Percentiles rank a stretch among this genome's conserved stretches.
These are phyloP conservation scores for Myripristis jacobus DNA, from an alignment of 2,797 vertebrate species.

Conservation along the genomic window DNA sequence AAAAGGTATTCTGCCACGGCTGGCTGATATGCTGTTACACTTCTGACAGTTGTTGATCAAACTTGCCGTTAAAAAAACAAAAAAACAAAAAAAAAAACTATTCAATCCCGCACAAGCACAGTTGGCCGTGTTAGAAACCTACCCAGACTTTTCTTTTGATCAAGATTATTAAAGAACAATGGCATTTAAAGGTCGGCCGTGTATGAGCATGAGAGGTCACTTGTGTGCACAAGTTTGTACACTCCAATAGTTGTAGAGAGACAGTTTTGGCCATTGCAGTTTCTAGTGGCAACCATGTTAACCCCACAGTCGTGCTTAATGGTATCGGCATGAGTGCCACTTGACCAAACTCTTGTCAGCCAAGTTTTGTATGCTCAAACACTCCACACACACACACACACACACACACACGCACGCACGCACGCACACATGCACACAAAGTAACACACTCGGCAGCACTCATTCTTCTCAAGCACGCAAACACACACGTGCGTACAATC, in stretches of 20 bases:
- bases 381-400: constrained; percentile 42
- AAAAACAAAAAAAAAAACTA: constrained; percentile 3
- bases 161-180: constrained; percentile 37
- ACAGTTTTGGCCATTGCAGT: constrained; percentile 11
- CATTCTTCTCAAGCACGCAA: not conserved
- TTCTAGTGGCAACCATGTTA: constrained; percentile 57
- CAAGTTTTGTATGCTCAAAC: constrained; percentile 47
- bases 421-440: no score
- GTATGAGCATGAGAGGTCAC: constrained; percentile 65
- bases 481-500: constrained; percentile 8
- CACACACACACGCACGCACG: no score
- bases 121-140: constrained; percentile 51
- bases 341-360: constrained; percentile 47
- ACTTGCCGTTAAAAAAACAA: constrained; percentile 20
- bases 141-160: constrained; percentile 50
- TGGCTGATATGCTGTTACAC: constrained; percentile 54
- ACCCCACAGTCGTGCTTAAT: constrained; percentile 34
- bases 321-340: constrained; percentile 64
- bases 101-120: constrained; percentile 61
- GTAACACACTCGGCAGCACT: constrained; percentile 42
- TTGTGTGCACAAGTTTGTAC: constrained; percentile 65
- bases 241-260: constrained; percentile 47
- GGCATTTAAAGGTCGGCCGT: constrained; percentile 55
- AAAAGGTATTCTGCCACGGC: constrained; percentile 56
- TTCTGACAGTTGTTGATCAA: constrained; percentile 18